Base-by-base conservation (phyloP, 2,797 vertebrate genomes). In the Enteromius anoplus region DNA sequence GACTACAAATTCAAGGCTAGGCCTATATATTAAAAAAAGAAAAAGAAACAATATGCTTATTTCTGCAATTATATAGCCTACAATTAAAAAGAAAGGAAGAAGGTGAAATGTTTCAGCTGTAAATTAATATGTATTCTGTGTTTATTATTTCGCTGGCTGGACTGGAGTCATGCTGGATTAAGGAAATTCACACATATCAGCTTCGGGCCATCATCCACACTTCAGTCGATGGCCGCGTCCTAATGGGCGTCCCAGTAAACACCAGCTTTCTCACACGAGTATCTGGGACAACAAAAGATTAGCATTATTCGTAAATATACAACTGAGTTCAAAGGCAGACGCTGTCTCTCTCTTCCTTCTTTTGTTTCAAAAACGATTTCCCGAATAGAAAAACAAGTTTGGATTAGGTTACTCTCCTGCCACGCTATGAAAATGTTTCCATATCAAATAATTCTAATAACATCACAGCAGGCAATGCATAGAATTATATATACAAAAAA, bases 281-380 rank as follows among this genome's bases (percentile, higher is more conserved):
- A 94, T 93, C 93, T 92, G 92, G 88, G 88, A 89, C 91, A 91
- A 95, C 93, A 94, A 94, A 93, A 94, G 93, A 95, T 93, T 91
- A 92, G 86, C 90, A 91, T 93, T 92, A 93, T 92, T 93, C 91
- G 91, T 93, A 95, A 94, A 95, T 92, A 93, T 90, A 91, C 92
- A 93, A 80, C 92, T 87, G 92, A 93, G 92, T 93, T 94, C 93
- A 94, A 93, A 95, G 92, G 88, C 91, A 19, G 79, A 83, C 84
- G n/a, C 34, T 4, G 83, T 77, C 84, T 89, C 29, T 88, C 92
- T 88, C 92, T 93, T 92, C 90, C 91, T 91, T 91, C 90, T 84
- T 81, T 91, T 92, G 89, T 92, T 78, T 90, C 83, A 65, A 15
- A 69, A 62, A 78, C 75, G 42, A 68, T 40, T 15, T 70, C 34